Evolutionary conservation across 2,797 vertebrate genomes (phyloP), one percentile per base, ranked within the genome.

Genomic region (Potorous gilbertii): DNA sequence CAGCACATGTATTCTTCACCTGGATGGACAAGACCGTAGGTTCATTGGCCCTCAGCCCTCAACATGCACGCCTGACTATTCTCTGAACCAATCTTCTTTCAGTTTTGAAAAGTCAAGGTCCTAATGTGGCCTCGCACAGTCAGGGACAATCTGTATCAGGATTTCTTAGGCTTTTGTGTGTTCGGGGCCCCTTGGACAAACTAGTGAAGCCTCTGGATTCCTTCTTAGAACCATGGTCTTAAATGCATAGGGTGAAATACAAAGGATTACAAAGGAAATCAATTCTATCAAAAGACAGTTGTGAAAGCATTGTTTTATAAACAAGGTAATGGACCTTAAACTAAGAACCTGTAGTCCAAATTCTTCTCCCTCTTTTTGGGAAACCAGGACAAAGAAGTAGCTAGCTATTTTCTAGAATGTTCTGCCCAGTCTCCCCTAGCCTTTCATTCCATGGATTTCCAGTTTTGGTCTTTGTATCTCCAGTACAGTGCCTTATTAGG

Each of bases 281-380:
- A 46, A 81, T 81, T 46, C 46, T 81, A 24, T 46, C 2, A 46
- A 81, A 81, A 81, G 40, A 40, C 10, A 66, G 62, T 66, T 66
- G 24, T 66, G 31, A 40, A 24, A 40, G n/a, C 24, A 8, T 74
- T 27, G 50, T 81, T 46, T 46, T 46, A 74, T 81, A 81, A 81
- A 24, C 74, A 24, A 46, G 21, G 21, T 81, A 4, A 24, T 24
- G 21, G 74, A 81, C 2, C 74, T 2, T 10, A 10, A 18, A 40
- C 10, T 81, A 46, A 46, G n/a, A 81, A 81, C 21, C 74, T 24
- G 50, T 18, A 13, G 55, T 52, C 55, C 92, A 74, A 46, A 74
- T 94, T 74, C 66, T 93, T 96, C 81, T 92, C n/a, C 40, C 1
- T 74, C 56, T 94, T 94, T 50, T 54, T 59, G 57, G 56, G 54